These are phyloP conservation scores for Temnothorax unifasciatus DNA, from an alignment of 2,888 invertebrate genomes.

Conservation along the genomic window DNA sequence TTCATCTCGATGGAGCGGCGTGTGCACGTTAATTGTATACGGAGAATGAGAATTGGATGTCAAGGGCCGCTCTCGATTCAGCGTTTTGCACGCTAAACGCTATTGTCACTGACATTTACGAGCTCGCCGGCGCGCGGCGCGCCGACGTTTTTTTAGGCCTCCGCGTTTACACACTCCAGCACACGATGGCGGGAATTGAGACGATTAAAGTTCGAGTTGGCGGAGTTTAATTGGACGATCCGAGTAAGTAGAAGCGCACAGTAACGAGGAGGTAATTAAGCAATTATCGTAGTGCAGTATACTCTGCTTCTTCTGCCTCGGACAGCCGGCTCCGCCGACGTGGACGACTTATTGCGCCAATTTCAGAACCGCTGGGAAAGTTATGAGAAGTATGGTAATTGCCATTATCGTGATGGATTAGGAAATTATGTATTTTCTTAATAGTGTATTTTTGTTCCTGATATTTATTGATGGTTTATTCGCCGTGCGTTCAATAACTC, in stretches of 20 bases:
- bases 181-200: conserved; percentile 46
- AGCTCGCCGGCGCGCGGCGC: conserved; percentile 56
- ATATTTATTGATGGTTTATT: not conserved
- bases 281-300: conserved; percentile 59
- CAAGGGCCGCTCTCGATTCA: conserved; percentile 16
- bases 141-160: conserved; percentile 63
- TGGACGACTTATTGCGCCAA: not conserved
- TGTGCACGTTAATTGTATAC: not conserved
- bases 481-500: not conserved
- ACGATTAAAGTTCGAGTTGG: conserved; percentile 65
- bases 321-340: conserved; percentile 20
- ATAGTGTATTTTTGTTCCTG: not conserved
- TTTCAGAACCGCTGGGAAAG: not conserved
- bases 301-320: conserved; percentile 46
- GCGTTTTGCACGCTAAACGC: conserved; percentile 41
- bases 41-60: not conserved
- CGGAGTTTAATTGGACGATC: conserved; percentile 69
- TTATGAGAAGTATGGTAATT: not conserved
- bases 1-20: not conserved
- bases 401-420: not conserved
- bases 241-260: conserved; percentile 50
- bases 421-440: not conserved
- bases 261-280: conserved; percentile 69
- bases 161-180: conserved; percentile 38
- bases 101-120: conserved; percentile 64